Base-by-base conservation (phyloP, 2,797 vertebrate genomes). In the Manis pentadactyla region DNA sequence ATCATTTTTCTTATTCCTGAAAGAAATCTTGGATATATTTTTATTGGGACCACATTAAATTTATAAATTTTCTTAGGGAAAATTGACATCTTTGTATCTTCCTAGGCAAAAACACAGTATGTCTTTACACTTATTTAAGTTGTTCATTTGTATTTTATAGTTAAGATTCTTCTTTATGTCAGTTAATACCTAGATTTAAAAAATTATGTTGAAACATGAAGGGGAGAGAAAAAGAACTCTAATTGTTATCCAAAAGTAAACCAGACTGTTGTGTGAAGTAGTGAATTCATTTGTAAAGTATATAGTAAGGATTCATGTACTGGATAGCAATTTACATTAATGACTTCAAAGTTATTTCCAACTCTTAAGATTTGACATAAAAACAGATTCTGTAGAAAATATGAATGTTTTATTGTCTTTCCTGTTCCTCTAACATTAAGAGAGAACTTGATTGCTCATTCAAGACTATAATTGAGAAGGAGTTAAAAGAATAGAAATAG, bases 251-350 rank as follows among this genome's bases (percentile, higher is more conserved):
- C 4, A 63, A 53, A 79, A 57, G 53, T 86, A 73, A 93, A 82
- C 49, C 34, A 77, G n/a, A 37, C 15, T 73, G 1, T 61, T 74
- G 13, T 91, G 10, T 88, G 57, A 95, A 79, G n/a, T 75, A 34
- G 42, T 93, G 10, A 77, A 68, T 87, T 93, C 21, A 68, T 69
- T 86, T 92, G 4, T 84, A 39, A 94, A 90, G n/a, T 90, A 25
- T 77, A 34, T 21, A 39, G 17, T 83, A 78, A 93, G 46, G 27
- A 66, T 61, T 88, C 42, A 34, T 88, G 29, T 59, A 27, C 85
- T 82, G 78, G 17, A 49, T 68, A 74, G 1, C 74, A 66, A 3
- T 57, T 75, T 93, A 57, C 10, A 27, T 61, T 84, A 77, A 75
- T 75, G 23, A 93, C 34, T 90, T 94, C 39, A 63, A 59, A 61